Base-by-base conservation (phyloP, 2,113 vertebrate genomes). In the Clarias gariepinus region DNA sequence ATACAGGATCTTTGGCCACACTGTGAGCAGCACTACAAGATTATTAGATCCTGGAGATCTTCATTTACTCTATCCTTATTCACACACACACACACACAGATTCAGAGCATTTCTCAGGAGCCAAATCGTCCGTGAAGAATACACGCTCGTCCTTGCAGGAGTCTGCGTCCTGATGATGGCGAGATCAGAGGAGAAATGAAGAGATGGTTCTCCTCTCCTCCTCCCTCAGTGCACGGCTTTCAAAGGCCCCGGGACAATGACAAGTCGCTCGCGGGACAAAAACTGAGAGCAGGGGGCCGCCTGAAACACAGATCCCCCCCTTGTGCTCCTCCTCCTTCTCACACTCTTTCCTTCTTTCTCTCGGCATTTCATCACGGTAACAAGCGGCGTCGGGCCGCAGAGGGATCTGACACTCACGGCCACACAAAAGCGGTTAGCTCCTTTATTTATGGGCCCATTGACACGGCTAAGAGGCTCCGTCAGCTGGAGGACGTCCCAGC, bases 391-490 rank as follows among this genome's bases (percentile, higher is more conserved):
- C 90, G 89, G 94, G 93, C 94, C 93, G 94, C 94, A 94, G 93
- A 94, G 91, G 90, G 90, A 87, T 85, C 92, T 95, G 94, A 95
- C 94, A 95, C 94, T 87, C 88, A 91, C 85, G 41, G 88, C 87
- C 91, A 90, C 92, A 96, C 95, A 96, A 96, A 94, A 92, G 94
- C 95, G 93, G 94, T 96, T 95, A 95, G 93, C 93, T 92, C 41
- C 93, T 95, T 84, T 95, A 96, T 95, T 95, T 95, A 96, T 95
- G 94, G 92, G 94, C 91, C 94, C 92, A 94, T 95, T 94, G 94
- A 95, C 94, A 95, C 90, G 58, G 93, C 92, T 94, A 94, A 94
- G 93, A 93, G 92, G 91, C 91, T 93, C 94, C 93, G 94, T 95
- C 94, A 95, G 94, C 95, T 95, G 94, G 94, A 92, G 93, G 94